A percentile compares a stretch with the other conserved stretches of the same genome.
Conservation (phyloP, 1,140 invertebrate genomes). For the Drosophila asahinai region DNA sequence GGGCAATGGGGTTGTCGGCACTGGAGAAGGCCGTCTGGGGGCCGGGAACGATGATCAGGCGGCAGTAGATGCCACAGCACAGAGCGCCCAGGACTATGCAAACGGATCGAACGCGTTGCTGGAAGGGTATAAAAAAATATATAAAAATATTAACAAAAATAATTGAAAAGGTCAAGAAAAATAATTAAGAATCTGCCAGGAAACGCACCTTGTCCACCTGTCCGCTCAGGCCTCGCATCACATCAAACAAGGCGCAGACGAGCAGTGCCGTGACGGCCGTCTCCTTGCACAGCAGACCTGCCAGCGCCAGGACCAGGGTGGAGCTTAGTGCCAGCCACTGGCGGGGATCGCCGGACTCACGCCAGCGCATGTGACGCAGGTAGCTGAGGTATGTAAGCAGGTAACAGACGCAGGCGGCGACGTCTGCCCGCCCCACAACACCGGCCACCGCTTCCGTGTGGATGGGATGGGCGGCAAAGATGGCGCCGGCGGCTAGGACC, state of each 20-base stretch:
- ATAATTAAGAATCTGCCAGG: not conserved
- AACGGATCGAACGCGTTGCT: conserved; percentile 89
- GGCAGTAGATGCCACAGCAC: conserved; percentile 87
- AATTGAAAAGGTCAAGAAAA: not conserved
- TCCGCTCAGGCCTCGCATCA: conserved; percentile 86
- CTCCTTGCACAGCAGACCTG: conserved; percentile 95
- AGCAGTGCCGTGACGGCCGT: conserved; percentile 95
- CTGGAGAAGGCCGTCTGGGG: conserved; percentile 92
- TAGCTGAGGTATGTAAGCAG: conserved; percentile 94
- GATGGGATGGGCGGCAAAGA: conserved; percentile 98
- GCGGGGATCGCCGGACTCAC: conserved; percentile 86
- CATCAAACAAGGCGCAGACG: conserved; percentile 93
- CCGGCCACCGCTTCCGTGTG: conserved; percentile 98
- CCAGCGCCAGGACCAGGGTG: conserved; percentile 87
- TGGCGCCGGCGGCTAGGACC: conserved; percentile 91
- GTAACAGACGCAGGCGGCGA: conserved; percentile 96
- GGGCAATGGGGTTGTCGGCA: conserved; percentile 95
- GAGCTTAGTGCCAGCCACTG: conserved; percentile 86
- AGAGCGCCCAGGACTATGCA: conserved; percentile 87
- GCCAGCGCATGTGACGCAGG: conserved; percentile 88
- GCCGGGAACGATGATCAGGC: conserved; percentile 88
- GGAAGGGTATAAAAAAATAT: not conserved
- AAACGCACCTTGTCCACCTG: conserved; percentile 72
- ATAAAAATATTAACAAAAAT: not conserved
- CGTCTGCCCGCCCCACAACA: conserved; percentile 97